Conservation (phyloP, 2,888 invertebrate species). For the Drosophila neutralis region DNA sequence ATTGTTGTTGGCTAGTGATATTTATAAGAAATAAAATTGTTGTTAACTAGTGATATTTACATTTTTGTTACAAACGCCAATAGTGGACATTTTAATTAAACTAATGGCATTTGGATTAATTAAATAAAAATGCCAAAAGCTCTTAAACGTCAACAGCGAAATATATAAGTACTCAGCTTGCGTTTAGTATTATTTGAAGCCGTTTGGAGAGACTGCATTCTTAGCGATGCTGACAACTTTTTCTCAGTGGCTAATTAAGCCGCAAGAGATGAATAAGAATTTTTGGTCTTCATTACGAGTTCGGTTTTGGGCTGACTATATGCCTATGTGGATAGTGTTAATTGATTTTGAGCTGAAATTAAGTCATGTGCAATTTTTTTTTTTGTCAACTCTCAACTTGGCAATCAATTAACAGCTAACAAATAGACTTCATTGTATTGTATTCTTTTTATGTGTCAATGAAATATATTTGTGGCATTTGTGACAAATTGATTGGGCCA, state of each 20-base stretch:
- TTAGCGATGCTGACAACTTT: constrained; percentile 42
- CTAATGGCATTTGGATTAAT: constrained; percentile 71
- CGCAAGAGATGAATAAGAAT: constrained; percentile 65
- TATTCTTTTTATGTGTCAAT: constrained; percentile 48
- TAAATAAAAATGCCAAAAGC: constrained; percentile 56
- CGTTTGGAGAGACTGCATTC: constrained; percentile 69
- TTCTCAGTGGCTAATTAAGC: constrained; percentile 66
- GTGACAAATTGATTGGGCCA: constrained; percentile 53
- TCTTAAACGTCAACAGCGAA: constrained; percentile 5
- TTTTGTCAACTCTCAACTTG: constrained; percentile 42
- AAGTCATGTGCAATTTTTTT: constrained; percentile 64
- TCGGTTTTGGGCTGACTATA: constrained; percentile 27
- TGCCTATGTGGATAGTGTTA: constrained; percentile 48
- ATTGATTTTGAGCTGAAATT: constrained; percentile 61
- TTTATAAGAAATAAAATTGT: constrained; percentile 6
- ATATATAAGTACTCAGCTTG: constrained; percentile 25
- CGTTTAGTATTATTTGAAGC: constrained; percentile 28
- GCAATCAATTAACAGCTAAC: constrained; percentile 75
- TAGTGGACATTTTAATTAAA: constrained; percentile 65
- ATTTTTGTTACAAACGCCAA: constrained; percentile 52
- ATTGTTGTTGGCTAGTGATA: constrained; percentile 1
- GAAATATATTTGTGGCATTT: constrained; percentile 41
- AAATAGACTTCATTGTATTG: constrained; percentile 66
- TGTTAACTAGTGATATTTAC: constrained; percentile 21
- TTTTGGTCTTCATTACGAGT: constrained; percentile 64